Evolutionary conservation across 1,140 invertebrate species (phyloP), one percentile per base, ranked within the genome.

Genomic region (Heliconius nattereri): DNA sequence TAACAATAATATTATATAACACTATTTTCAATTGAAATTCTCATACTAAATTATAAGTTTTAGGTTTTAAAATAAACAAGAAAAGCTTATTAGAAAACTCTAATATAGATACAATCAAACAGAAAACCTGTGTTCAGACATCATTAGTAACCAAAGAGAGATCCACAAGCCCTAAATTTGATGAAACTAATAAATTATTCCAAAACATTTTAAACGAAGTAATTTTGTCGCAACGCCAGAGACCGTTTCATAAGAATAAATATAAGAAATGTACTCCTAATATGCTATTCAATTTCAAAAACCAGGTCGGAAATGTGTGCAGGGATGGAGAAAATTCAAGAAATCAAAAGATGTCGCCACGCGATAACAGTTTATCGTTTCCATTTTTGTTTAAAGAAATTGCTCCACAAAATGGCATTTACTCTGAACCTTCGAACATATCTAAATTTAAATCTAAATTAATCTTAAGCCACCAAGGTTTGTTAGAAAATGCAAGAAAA

Each of bases 131-230:
- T 70, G 37, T 20, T 7, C 49, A 70, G 35, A 26, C n/a, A 19
- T 19, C 1, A 54, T 71, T 26, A 52, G 52, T n/a, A 70, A 66
- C 23, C 23, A 66, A 26, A 29, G 26, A 66, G 26, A 9, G 11
- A 26, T 5, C 11, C 26, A 16, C 13, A 5, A 66, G 60, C 26
- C 9, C 23, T 66, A 66, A 11, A n/a, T 20, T 52, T 32, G 73
- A 84, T 78, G 80, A 91, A 40, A 89, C 90, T 2, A 76, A 81
- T n/a, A 57, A 57, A 66, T 82, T 91, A 77, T 82, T 89, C 35
- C 72, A 83, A 81, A 89, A 89, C 78, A 82, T 90, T 77, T 84
- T 88, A n/a, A 86, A 81, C 26, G 89, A 91, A 88, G 60, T 76
- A 71, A 57, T 72, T 57, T 66, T 37, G 71, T 37, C 26, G 32